Evolutionary conservation across 2,113 vertebrate species (phyloP), one percentile per base, ranked within the genome.

Genomic region (Brachypteracias leptosomus): DNA sequence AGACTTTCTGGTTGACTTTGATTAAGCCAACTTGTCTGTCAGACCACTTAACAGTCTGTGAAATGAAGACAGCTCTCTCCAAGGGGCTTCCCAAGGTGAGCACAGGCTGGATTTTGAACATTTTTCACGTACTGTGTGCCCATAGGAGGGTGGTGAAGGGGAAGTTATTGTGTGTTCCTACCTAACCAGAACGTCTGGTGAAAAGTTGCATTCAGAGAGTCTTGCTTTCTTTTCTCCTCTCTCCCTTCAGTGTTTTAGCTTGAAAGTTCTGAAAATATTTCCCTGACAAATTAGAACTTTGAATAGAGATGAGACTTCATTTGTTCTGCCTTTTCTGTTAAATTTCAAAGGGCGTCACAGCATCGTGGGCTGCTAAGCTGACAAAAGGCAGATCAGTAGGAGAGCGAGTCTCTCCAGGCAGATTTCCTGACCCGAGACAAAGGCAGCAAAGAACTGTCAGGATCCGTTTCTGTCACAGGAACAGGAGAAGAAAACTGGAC

Each of bases 401-500:
- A 79, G 36, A 55, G 22, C 0, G 3, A 65, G n/a, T 78, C 93
- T 84, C 79, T 94, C 47, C 36, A 36, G 61, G 76, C 79, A 78
- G 7, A 71, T 80, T 88, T 91, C 59, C 79, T 88, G 42, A 89
- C 63, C 51, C 17, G 58, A 70, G 81, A 62, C 40, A 66, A 89
- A 76, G 62, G 67, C 62, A 80, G 59, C 31, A 47, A 75, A 77
- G 72, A 76, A 44, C 85, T 91, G 78, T 85, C 79, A 92, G 35
- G 82, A 38, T 62, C 29, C 0, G 0, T 71, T 94, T 77, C 84
- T 88, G 57, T 93, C 82, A 84, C 21, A 40, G 62, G 47, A 88
- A 35, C 24, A 81, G 75, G 78, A 52, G 36, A 62, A 54, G 57
- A 75, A 84, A 76, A 81, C 35, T 65, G 65, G 44, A 65, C 52